phyloP scores from a whole-genome alignment of 2,797 vertebrate genomes.

The Periophthalmus magnuspinnatus region DNA sequence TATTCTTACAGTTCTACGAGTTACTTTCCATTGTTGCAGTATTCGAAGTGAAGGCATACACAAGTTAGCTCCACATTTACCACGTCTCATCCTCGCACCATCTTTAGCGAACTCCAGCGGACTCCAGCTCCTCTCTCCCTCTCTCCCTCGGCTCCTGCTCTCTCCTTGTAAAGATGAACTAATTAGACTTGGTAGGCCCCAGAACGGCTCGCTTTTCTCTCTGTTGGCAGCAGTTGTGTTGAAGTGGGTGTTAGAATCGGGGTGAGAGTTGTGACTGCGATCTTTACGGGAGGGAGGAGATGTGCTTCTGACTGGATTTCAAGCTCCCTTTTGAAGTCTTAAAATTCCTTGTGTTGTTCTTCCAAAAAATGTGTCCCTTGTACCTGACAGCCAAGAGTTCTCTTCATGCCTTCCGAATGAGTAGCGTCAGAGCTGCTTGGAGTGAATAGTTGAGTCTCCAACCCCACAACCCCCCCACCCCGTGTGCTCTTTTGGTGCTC shows the following conservation, averaged over 20 bases:
- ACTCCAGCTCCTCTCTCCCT: neutral
- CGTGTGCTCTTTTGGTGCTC: neutral
- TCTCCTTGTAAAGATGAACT: conserved; percentile 12
- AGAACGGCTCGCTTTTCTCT: conserved; percentile 5
- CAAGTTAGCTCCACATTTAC: neutral
- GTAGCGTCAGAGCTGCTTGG: conserved; percentile 1
- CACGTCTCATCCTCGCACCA: neutral
- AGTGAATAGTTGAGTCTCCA: conserved; percentile 3
- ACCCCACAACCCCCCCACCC: neutral
- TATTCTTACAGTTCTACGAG: neutral
- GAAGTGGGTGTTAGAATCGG: conserved; percentile 10
- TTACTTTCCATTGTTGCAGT: neutral
- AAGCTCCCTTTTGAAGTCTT: conserved; percentile 17
- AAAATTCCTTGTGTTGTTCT: conserved; percentile 9
- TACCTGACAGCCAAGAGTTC: conserved; percentile 14
- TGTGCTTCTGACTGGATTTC: conserved; percentile 16
- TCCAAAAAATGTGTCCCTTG: conserved; percentile 7
- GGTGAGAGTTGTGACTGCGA: conserved; percentile 13
- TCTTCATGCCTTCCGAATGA: conserved; percentile 1
- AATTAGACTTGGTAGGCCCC: conserved; percentile 10
- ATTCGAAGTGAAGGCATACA: neutral
- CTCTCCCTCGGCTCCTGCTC: conserved; percentile 4
- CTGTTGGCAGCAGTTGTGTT: conserved; percentile 14
- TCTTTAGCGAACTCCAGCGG: neutral
- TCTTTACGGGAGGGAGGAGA: conserved; percentile 18